Evolutionary conservation across 2,113 vertebrate genomes (phyloP), one percentile per base, ranked within the genome.

Genomic region (Microcebus ravelobensis): DNA sequence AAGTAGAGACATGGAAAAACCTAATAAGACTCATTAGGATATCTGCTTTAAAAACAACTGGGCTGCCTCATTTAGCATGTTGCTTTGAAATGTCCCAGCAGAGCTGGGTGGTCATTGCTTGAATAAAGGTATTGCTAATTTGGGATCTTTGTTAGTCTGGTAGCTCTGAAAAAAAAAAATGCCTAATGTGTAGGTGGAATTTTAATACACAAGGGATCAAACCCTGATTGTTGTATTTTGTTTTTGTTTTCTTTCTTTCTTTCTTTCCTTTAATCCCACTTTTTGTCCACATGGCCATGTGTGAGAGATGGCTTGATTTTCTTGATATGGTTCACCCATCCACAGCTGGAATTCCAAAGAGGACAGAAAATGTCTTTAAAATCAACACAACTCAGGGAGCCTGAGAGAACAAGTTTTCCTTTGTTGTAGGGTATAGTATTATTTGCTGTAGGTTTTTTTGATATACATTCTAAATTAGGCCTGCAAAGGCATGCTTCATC

Each of bases 391-490:
- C 98, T 98, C 98, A 61, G 97, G 98, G 98, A 98, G 98, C 96
- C 98, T 94, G 97, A 98, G 98, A 98, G 98, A 98, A 98, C 98
- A 99, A 99, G 98, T 99, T 99, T 98, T 98, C 97, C 98, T 99
- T 99, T 99, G 98, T 98, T 98, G 98, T 98, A 98, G 98, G 98
- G 98, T 98, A 98, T 98, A 98, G 98, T 98, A 98, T 99, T 99
- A 99, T 99, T 99, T 98, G 98, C 98, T 98, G 98, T 98, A 98
- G 98, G 98, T 98, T 98, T 97, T 97, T 98, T 98, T 98, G 98
- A 99, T 99, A 99, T 98, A 98, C 98, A 99, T 99, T 99, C 98
- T 99, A 98, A 99, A 99, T 99, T 98, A 98, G 98, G 98, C 97
- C 98, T 98, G 99, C 98, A 98, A 98, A 98, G 98, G 98, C 98